phyloP scores from a whole-genome alignment of 2,888 invertebrate species.

The Zygogramma bicolorata region DNA sequence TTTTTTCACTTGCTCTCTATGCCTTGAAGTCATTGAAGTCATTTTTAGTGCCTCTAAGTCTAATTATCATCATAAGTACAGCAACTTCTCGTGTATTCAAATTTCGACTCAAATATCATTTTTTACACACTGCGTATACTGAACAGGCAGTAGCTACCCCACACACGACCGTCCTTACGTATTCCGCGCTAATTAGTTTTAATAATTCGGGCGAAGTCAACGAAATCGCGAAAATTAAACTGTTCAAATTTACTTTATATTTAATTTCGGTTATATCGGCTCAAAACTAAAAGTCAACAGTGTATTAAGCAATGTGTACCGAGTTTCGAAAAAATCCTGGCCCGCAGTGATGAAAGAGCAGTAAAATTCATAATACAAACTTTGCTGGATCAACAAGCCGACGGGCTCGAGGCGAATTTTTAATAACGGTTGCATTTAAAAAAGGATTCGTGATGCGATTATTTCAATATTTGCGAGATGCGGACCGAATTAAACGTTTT shows the following conservation, averaged over 20 bases:
- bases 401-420: conserved; percentile 58
- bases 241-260: conserved; percentile 58
- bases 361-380: conserved; percentile 65
- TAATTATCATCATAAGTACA: too few species aligned
- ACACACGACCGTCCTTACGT: conserved; percentile 2
- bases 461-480: conserved; percentile 54
- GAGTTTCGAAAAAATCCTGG: conserved; percentile 64
- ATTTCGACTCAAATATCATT: too few species aligned
- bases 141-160: too few species aligned
- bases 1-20: too few species aligned
- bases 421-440: conserved; percentile 58
- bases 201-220: conserved; percentile 36
- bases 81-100: too few species aligned
- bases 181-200: conserved; percentile 34
- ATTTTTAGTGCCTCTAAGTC: too few species aligned
- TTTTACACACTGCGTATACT: too few species aligned
- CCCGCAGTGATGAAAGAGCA: conserved; percentile 63
- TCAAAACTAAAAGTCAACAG: conserved; percentile 62
- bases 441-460: conserved; percentile 55
- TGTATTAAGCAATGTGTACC: conserved; percentile 62
- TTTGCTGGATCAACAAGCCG: conserved; percentile 64
- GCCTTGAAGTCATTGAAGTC: too few species aligned
- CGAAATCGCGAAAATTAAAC: conserved; percentile 46
- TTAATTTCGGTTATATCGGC: conserved; percentile 59
- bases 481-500: conserved; percentile 47